Base-by-base conservation (phyloP, 2,797 vertebrate species). In the Channallabes apus region DNA sequence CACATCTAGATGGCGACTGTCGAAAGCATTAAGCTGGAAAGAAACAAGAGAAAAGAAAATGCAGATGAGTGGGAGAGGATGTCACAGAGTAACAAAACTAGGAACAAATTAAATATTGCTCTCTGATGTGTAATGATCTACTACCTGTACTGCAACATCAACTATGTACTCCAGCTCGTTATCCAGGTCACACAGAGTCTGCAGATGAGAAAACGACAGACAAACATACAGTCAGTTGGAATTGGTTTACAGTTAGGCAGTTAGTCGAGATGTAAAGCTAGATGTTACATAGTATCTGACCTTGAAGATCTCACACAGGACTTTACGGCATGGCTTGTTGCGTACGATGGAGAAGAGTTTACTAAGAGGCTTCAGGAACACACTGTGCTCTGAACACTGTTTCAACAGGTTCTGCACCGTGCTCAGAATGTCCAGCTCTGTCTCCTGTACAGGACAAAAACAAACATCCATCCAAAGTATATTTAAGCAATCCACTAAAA, bases 1-100 rank as follows among this genome's bases (percentile, higher is more conserved):
- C 85, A 98, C 98, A 32, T 99, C 97, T 22, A 99, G 93, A 90
- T 99, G 98, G 18, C 96, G 94, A 80, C 95, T 95, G 92, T 99
- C 98, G 87, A 97, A 99, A 0, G 97, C 96, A 20, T 98, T 99
- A 24, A 99, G 93, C 98, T 99, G 91, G 18, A 61, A 20, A 83
- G n/a, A 5, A 8, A 27, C 80, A 32, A 22, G 38, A 17, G 18
- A 41, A 83, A 35, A 29, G 35, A 0, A 11, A 27, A 54, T 2
- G 17, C n/a, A 29, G 12, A 15, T 3, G 56, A 1, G 1, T 24
- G 62, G 5, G 17, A 59, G 67, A 15, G 20, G 54, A 54, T 12
- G 41, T 27, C 24, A 73, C 7, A 51, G 6, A 17, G 22, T 51
- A 64, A 17, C 41, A 54, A 18, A 51, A 2, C n/a, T 61, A 20